Evolutionary conservation across 2,888 invertebrate species (phyloP).

Genomic region (Caenorhabditis sp.): DNA sequence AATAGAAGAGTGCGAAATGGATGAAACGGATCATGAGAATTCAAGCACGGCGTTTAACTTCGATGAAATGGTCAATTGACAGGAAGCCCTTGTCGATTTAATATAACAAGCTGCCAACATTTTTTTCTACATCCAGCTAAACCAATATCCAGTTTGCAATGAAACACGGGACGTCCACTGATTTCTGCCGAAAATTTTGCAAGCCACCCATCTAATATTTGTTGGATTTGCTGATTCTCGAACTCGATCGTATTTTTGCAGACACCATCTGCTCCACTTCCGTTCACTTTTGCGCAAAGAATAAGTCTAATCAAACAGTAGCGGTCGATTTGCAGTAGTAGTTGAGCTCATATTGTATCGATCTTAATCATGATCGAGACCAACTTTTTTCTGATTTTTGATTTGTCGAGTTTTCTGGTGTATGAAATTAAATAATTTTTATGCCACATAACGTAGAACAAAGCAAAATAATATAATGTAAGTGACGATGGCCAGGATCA

Average conservation of each 20-base stretch:
- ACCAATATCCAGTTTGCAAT: constrained; percentile 53
- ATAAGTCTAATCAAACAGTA: constrained; percentile 44
- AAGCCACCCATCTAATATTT: constrained; percentile 39
- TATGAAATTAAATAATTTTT: background rate
- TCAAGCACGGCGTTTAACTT: background rate
- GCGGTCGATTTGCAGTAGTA: constrained; percentile 12
- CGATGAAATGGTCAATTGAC: constrained; percentile 47
- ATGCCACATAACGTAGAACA: constrained; percentile 29
- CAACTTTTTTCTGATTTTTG: constrained; percentile 7
- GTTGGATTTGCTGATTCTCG: constrained; percentile 57
- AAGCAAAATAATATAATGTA: constrained; percentile 29
- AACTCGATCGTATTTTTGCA: constrained; percentile 53
- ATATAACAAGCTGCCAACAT: constrained; percentile 58
- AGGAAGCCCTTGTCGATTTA: constrained; percentile 49
- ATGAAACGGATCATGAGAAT: background rate
- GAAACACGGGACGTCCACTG: constrained; percentile 35
- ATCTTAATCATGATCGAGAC: constrained; percentile 20
- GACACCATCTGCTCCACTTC: constrained; percentile 50
- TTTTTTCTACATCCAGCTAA: constrained; percentile 59
- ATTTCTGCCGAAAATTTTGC: constrained; percentile 49
- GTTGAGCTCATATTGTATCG: constrained; percentile 38
- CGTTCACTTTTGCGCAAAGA: constrained; percentile 54
- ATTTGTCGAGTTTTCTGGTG: background rate
- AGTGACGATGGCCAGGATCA: constrained; percentile 16
- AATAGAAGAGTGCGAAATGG: background rate